Percentiles rank a stretch among this genome's conserved stretches.
Evolutionary conservation across 2,888 invertebrate species (phyloP).

Genomic region (Pseudeuparius sepicola): DNA sequence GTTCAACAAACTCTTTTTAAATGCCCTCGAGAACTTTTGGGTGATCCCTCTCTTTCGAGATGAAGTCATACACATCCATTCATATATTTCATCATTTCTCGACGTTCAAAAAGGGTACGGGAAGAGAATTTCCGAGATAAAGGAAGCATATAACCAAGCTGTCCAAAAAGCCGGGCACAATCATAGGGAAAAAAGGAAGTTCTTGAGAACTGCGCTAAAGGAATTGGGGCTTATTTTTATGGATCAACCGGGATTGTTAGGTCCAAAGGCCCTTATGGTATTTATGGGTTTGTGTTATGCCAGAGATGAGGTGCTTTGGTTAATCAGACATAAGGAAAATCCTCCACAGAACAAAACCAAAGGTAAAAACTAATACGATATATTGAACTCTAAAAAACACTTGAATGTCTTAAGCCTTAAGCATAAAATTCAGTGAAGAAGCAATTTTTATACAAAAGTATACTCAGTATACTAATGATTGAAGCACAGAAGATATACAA

Average conservation of each 20-base stretch:
- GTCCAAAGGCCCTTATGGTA: constrained; percentile 93
- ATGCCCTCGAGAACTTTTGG: constrained; percentile 88
- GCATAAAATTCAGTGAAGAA: too few relatives aligned
- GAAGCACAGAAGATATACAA: too few relatives aligned
- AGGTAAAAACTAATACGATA: too few relatives aligned
- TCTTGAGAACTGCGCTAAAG: constrained; percentile 87
- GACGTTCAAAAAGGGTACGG: constrained; percentile 91
- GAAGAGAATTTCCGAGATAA: constrained; percentile 89
- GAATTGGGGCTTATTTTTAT: constrained; percentile 91
- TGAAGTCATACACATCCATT: constrained; percentile 93
- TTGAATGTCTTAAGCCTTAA: too few relatives aligned
- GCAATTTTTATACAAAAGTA: too few relatives aligned
- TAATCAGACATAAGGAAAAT: constrained; percentile 91
- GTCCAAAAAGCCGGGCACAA: constrained; percentile 83
- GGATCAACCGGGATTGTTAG: constrained; percentile 95
- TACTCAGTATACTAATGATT: too few relatives aligned
- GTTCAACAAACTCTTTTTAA: constrained; percentile 82
- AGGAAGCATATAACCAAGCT: constrained; percentile 86
- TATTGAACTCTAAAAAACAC: too few relatives aligned
- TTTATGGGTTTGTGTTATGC: constrained; percentile 94
- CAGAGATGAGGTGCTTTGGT: constrained; percentile 95
- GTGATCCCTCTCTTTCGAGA: constrained; percentile 91
- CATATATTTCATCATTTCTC: constrained; percentile 85
- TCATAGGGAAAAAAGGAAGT: constrained; percentile 93
- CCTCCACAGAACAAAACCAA: constrained; percentile 81